phyloP scores from a whole-genome alignment of 1,140 invertebrate species.

The Anastrepha ludens region DNA sequence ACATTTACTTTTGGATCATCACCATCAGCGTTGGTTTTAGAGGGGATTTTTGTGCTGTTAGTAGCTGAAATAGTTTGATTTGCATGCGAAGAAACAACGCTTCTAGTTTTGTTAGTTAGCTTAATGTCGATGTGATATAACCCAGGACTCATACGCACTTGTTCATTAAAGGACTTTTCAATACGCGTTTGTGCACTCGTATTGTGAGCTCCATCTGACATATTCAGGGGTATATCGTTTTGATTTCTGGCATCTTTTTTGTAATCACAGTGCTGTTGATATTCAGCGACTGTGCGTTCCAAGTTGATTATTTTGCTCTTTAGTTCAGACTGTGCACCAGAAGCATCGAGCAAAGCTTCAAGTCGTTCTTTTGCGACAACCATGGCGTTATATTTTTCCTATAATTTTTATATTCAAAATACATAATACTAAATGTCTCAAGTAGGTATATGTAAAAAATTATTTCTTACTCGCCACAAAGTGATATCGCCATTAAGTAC shows the following conservation, averaged over 20 bases:
- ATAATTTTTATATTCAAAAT: neutral
- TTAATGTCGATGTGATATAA: constrained; percentile 71
- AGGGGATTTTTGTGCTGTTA: constrained; percentile 27
- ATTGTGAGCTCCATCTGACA: neutral
- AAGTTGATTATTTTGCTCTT: constrained; percentile 56
- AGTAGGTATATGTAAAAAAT: neutral
- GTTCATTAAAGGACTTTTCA: constrained; percentile 70
- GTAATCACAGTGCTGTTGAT: constrained; percentile 64
- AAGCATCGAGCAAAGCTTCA: constrained; percentile 54
- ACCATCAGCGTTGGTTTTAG: constrained; percentile 3
- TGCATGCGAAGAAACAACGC: neutral
- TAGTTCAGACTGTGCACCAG: neutral
- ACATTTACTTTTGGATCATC: constrained; percentile 55
- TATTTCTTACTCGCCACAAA: constrained; percentile 66
- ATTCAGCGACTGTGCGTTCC: constrained; percentile 62
- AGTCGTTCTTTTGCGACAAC: constrained; percentile 62
- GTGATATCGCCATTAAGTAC: constrained; percentile 63
- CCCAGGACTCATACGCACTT: constrained; percentile 72
- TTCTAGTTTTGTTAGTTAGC: constrained; percentile 59
- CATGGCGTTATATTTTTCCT: constrained; percentile 65
- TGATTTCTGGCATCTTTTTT: constrained; percentile 55
- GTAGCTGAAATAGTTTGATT: constrained; percentile 56
- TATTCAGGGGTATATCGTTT: constrained; percentile 62
- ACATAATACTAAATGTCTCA: neutral
- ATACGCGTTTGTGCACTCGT: constrained; percentile 60